phyloP scores from a whole-genome alignment of 2,797 vertebrate species.

The Hydrolagus colliei region DNA sequence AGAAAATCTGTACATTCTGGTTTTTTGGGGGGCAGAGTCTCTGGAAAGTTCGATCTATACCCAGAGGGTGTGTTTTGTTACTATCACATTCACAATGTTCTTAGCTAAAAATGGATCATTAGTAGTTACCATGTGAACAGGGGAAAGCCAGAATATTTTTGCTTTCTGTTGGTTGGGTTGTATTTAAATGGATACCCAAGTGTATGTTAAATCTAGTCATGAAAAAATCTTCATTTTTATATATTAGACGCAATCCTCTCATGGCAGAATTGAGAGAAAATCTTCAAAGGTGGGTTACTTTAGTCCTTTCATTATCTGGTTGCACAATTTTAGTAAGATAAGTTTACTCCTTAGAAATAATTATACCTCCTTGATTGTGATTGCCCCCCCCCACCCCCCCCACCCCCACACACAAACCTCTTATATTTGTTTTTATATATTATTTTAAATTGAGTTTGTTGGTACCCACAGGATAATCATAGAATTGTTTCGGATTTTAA shows the following conservation, averaged over 20 bases:
- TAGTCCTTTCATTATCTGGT: neutral
- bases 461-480: neutral
- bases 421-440: neutral
- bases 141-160: neutral
- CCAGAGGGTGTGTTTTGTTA: neutral
- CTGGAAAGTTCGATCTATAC: neutral
- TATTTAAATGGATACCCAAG: neutral
- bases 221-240: neutral
- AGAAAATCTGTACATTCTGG: neutral
- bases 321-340: neutral
- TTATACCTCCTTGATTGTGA: neutral
- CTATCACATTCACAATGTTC: no score
- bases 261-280: neutral
- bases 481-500: neutral
- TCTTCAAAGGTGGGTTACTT: neutral
- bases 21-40: neutral
- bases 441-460: neutral
- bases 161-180: neutral
- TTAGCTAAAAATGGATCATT: neutral
- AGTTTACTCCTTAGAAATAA: neutral
- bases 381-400: no score
- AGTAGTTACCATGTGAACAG: constrained; percentile 3
- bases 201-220: neutral
- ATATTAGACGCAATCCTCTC: neutral
- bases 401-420: neutral